Percentiles rank a stretch among this genome's conserved stretches.
Evolutionary conservation across 2,113 vertebrate species (phyloP).

Genomic region (Jacana jacana): DNA sequence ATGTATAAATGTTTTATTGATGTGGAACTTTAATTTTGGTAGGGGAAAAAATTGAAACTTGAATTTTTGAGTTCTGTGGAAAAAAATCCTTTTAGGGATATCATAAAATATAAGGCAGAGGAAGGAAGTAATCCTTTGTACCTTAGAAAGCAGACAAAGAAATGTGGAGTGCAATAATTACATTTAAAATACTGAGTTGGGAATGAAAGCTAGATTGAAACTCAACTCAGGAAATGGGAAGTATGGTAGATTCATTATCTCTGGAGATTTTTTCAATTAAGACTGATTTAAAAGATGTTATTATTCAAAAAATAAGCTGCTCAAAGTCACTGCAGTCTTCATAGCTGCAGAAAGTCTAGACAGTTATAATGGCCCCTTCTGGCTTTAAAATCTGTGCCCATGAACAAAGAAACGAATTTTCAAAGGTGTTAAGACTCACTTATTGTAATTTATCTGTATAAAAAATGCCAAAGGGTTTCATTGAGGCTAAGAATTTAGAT

Average conservation of each 20-base stretch:
- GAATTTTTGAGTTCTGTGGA: not conserved
- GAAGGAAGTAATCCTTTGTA: not conserved
- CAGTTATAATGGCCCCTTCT: not conserved
- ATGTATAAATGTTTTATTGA: not conserved
- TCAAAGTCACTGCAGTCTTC: not conserved
- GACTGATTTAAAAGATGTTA: not conserved
- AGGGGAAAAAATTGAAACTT: not conserved
- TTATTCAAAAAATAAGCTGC: not conserved
- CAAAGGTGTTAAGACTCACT: not conserved
- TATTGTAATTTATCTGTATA: not conserved
- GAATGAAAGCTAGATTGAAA: not conserved
- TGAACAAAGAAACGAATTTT: not conserved
- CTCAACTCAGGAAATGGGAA: not conserved
- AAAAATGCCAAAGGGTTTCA: not conserved
- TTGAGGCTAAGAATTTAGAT: not conserved
- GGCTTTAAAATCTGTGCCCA: not conserved
- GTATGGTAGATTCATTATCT: not conserved
- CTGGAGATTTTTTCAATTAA: slow-evolving; percentile 31
- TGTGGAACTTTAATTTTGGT: not conserved
- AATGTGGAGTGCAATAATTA: not conserved
- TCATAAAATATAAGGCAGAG: not conserved
- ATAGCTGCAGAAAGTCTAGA: not conserved
- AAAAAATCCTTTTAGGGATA: not conserved
- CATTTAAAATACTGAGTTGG: not conserved
- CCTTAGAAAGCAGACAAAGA: not conserved